Evolutionary conservation across 1,140 invertebrate species (phyloP).

Genomic region (Drosophila lacteicornis): DNA sequence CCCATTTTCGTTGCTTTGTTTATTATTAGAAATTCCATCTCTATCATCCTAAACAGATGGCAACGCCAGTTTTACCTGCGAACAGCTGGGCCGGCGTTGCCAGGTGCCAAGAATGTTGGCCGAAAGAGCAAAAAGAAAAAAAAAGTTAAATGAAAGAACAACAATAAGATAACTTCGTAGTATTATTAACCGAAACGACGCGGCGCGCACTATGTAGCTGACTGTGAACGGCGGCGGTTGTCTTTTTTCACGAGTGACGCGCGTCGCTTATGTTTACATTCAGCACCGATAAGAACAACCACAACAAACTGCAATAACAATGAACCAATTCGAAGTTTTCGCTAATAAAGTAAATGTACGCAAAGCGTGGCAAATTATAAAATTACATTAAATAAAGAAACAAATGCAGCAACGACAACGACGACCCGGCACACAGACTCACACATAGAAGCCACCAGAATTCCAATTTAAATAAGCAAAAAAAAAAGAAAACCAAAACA

Average conservation of each 20-base stretch:
- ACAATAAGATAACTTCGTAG: conserved; percentile 39
- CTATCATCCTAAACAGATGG: neutral
- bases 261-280: conserved; percentile 20
- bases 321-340: conserved; percentile 3
- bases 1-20: no score
- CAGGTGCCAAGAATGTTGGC: conserved; percentile 20
- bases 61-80: neutral
- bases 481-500: conserved; percentile 5
- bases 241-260: conserved; percentile 6
- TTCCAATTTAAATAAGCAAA: conserved; percentile 20
- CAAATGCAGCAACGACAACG: neutral
- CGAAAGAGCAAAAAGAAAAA: conserved; percentile 6
- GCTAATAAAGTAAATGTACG: conserved; percentile 14
- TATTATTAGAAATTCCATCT: neutral
- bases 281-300: conserved; percentile 17
- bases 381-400: conserved; percentile 2
- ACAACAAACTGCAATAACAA: conserved; percentile 28
- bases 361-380: conserved; percentile 11
- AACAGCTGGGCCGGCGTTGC: conserved; percentile 42
- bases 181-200: conserved; percentile 34
- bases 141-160: conserved; percentile 25
- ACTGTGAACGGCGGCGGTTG: conserved; percentile 42
- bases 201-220: conserved; percentile 39
- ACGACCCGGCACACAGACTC: neutral
- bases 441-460: conserved; percentile 14